A percentile compares a stretch with the other conserved stretches of the same genome.
These are phyloP conservation scores for Diabrotica virgifera DNA, from an alignment of 1,140 invertebrate species.

Conservation along the genomic window DNA sequence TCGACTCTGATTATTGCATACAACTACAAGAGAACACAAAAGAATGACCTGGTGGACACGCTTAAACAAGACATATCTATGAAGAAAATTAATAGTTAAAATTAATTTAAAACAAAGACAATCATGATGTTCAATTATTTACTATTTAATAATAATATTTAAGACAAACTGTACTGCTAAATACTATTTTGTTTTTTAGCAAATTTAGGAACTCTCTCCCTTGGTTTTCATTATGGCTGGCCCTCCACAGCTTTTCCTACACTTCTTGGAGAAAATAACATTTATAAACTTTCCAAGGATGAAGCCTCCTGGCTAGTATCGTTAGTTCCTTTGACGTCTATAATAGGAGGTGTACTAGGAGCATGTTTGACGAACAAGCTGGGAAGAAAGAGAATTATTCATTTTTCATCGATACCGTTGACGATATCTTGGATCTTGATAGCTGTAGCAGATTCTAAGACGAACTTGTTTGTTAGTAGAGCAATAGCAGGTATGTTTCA, in stretches of 20 bases:
- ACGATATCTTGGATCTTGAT: slow-evolving; percentile 14
- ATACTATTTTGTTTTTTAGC: slow-evolving; percentile 7
- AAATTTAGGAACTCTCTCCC: slow-evolving; percentile 4
- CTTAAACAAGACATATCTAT: no score
- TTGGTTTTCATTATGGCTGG: slow-evolving; percentile 16
- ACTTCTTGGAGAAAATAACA: slow-evolving; percentile 9
- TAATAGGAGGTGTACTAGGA: slow-evolving; percentile 5
- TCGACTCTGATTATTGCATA: no score
- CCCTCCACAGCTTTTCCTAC: slow-evolving; percentile 17
- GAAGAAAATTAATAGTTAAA: no score
- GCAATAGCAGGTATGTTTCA: slow-evolving; percentile 7
- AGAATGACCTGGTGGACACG: no score
- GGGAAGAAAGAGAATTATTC: slow-evolving; percentile 14
- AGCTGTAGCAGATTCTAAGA: slow-evolving; percentile 14
- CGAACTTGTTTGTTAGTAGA: slow-evolving; percentile 13
- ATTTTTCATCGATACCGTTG: slow-evolving; percentile 11
- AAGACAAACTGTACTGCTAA: no score
- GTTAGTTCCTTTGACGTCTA: slow-evolving; percentile 1
- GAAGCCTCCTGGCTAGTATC: slow-evolving; percentile 19
- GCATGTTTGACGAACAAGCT: slow-evolving; percentile 4
- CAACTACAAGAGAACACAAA: no score
- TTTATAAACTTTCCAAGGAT: not conserved
- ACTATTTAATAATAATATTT: no score
- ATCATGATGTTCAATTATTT: no score
- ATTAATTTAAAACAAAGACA: no score